Base-by-base conservation (phyloP, 2,888 invertebrate genomes). In the Biston betularia region DNA sequence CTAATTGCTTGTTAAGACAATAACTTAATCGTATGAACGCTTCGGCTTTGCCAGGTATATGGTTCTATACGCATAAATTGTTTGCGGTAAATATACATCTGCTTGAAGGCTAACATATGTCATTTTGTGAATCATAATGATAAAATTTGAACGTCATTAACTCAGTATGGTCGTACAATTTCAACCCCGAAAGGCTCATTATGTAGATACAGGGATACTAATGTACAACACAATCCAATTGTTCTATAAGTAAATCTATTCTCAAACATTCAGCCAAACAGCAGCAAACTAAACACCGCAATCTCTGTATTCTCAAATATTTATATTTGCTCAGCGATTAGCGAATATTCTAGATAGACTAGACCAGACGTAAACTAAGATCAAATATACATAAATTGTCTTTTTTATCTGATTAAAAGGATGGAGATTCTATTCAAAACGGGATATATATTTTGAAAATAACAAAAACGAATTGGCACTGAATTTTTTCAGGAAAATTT, bases 1-100 rank as follows among this genome's bases (percentile, higher is more conserved):
- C 59, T 65, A 65, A 65, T 65, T 65, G 60, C 65, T 64, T 46
- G 64, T 58, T 56, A 56, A 63, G 35, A 54, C 59, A 45, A 58
- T 52, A 63, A 58, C 58, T 46, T 64, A 52, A 57, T 63, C 63
- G 14, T 15, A 42, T 35, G 44, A 53, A 53, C 24, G 15, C 62
- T 46, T 55, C 35, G 12, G 48, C 54, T 61, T 45, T 52, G 6
- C 34, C 33, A 9, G 12, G 11, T 34, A 44, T 33, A 44, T 40
- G 24, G 15, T 42, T n/a, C 9, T 10, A 11, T 42, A 11, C 42
- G 9, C 11, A 10, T 1, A 5, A 42, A 10, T 8, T 10, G 11
- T 42, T 5, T 42, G 11, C 42, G 11, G 38, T 9, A 4, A 24
- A 24, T 24, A 3, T 24, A 24, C 24, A 24, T 1, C 1, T 24